Evolutionary conservation across 2,888 invertebrate genomes (phyloP).

Genomic region (Steromphala cineraria): DNA sequence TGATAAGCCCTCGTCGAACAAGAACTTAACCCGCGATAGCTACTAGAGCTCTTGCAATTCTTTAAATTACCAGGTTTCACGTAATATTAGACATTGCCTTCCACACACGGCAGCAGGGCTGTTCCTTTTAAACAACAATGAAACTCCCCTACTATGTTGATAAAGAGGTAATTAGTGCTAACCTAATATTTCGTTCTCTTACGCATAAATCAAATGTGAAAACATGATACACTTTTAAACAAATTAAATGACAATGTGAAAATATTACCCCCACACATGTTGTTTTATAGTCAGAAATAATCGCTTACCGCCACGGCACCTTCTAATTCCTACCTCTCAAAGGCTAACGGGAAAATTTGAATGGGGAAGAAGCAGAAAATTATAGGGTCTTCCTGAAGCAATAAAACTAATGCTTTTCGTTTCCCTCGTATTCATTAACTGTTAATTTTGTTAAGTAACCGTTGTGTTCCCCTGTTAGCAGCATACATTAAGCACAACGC

Average conservation of each 20-base stretch:
- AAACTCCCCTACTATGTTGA: neutral
- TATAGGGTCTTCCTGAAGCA: too few relatives aligned
- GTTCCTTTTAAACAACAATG: neutral
- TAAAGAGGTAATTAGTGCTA: neutral
- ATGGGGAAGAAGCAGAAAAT: too few relatives aligned
- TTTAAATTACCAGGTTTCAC: neutral
- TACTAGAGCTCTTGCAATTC: neutral
- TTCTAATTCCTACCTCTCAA: too few relatives aligned
- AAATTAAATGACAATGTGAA: conserved; percentile 8
- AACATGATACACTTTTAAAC: conserved; percentile 2
- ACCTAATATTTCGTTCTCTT: neutral
- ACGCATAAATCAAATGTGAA: neutral
- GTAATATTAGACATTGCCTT: neutral
- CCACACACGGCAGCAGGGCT: neutral
- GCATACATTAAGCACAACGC: too few relatives aligned
- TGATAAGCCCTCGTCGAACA: neutral
- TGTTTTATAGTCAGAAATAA: neutral
- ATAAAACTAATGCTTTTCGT: neutral
- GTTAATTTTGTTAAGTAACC: conserved; percentile 3
- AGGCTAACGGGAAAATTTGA: too few relatives aligned
- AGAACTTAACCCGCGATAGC: neutral
- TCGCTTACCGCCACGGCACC: too few relatives aligned
- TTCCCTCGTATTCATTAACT: neutral
- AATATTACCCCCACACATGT: neutral
- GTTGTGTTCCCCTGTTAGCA: neutral